phyloP scores from a whole-genome alignment of 2,888 invertebrate species.

The Drosophila siamana region DNA sequence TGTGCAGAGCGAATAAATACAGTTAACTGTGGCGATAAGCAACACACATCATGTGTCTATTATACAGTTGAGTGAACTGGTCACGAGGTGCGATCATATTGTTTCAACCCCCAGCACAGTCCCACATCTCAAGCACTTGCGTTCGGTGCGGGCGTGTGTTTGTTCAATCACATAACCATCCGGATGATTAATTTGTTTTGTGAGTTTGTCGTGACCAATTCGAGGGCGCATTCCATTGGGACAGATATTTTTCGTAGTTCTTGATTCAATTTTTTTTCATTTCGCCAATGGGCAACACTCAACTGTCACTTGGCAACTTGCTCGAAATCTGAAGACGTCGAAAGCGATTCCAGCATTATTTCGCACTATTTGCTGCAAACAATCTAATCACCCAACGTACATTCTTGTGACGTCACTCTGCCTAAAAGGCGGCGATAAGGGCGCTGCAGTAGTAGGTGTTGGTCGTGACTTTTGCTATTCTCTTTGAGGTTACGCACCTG shows the following conservation, averaged over 20 bases:
- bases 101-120: slow-evolving; percentile 11
- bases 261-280: slow-evolving; percentile 22
- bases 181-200: slow-evolving; percentile 41
- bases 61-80: background rate
- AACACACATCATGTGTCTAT: slow-evolving; percentile 18
- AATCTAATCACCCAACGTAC: slow-evolving; percentile 64
- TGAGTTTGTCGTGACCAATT: slow-evolving; percentile 11
- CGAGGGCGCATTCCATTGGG: slow-evolving; percentile 20
- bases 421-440: slow-evolving; percentile 59
- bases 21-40: slow-evolving; percentile 30
- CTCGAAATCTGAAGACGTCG: slow-evolving; percentile 13
- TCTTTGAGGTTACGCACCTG: slow-evolving; percentile 34
- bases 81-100: slow-evolving; percentile 24
- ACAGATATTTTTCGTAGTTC: background rate
- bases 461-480: slow-evolving; percentile 30
- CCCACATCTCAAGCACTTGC: slow-evolving; percentile 18
- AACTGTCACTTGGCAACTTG: slow-evolving; percentile 58
- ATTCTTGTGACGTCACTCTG: slow-evolving; percentile 70
- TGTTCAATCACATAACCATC: slow-evolving; percentile 16
- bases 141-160: no score
- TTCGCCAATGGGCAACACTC: slow-evolving; percentile 52
- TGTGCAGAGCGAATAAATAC: no score
- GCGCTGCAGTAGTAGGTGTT: background rate
- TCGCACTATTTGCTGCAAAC: slow-evolving; percentile 46
- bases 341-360: slow-evolving; percentile 46